Percentiles rank a stretch among this genome's conserved stretches.
Evolutionary conservation across 2,888 invertebrate genomes (phyloP).

Genomic region (Epinotia bilunana): DNA sequence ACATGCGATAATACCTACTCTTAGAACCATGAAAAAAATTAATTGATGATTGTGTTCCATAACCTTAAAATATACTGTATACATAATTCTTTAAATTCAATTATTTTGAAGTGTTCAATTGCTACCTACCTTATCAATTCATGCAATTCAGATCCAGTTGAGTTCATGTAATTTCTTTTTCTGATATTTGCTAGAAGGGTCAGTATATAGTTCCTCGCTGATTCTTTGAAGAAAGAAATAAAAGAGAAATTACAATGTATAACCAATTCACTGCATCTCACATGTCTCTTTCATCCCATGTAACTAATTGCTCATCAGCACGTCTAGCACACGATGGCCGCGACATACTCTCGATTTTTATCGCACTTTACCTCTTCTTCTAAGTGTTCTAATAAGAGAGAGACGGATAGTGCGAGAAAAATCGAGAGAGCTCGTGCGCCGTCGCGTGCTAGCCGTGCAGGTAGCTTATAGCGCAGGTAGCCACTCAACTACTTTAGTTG

Average conservation of each 20-base stretch:
- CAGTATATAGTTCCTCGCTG: neutral
- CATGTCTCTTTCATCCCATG: neutral
- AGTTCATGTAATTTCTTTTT: neutral
- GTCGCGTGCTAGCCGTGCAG: too few species aligned
- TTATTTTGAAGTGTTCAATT: neutral
- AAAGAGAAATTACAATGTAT: neutral
- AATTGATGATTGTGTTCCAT: neutral
- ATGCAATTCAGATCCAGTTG: neutral
- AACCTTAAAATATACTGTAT: slow-evolving; percentile 14
- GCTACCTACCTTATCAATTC: too few species aligned
- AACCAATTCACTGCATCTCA: neutral
- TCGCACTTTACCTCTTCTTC: too few species aligned
- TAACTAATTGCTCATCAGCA: neutral
- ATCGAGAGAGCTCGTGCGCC: too few species aligned
- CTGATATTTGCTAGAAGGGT: neutral
- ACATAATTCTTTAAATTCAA: neutral
- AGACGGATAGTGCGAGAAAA: too few species aligned
- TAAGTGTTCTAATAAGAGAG: too few species aligned
- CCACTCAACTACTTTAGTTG: too few species aligned
- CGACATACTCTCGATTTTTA: too few species aligned
- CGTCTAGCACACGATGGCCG: too few species aligned
- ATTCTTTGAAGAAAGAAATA: neutral
- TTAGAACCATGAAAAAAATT: neutral
- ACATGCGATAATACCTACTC: neutral
- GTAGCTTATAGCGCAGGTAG: too few species aligned